Percentiles rank a stretch among this genome's conserved stretches.
Conservation (phyloP, 2,797 vertebrate genomes). For the Catostomus latipinnis region DNA sequence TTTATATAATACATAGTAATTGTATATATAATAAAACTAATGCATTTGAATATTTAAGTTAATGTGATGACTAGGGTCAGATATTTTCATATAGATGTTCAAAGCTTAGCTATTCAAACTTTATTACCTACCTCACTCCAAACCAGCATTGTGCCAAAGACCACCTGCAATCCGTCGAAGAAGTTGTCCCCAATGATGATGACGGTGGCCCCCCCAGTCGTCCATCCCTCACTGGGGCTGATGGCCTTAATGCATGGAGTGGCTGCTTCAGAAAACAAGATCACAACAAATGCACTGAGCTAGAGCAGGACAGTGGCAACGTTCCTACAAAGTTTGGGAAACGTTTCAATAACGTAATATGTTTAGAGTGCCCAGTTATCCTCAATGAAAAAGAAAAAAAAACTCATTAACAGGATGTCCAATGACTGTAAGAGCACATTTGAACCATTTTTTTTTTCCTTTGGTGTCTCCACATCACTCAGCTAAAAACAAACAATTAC, state of each 20-base stretch:
- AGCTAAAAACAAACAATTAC: constrained; percentile 66
- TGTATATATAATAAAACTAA: no score
- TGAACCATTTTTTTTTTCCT: constrained; percentile 21
- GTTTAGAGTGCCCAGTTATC: neutral
- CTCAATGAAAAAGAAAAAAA: constrained; percentile 17
- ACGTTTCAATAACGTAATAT: neutral
- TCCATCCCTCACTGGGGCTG: constrained; percentile 96
- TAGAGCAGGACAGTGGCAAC: neutral
- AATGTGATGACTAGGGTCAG: no score
- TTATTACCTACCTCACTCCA: constrained; percentile 89
- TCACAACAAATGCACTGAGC: constrained; percentile 9
- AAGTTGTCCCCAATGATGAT: constrained; percentile 98
- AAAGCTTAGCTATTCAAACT: neutral
- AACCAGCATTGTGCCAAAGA: constrained; percentile 93
- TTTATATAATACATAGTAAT: no score
- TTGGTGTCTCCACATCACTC: constrained; percentile 64
- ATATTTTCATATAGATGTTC: neutral
- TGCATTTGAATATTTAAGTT: no score
- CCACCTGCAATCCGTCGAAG: constrained; percentile 94
- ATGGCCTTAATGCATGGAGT: constrained; percentile 97
- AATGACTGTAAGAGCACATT: constrained; percentile 51
- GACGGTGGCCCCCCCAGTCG: constrained; percentile 93
- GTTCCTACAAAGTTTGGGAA: constrained; percentile 5
- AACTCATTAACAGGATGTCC: constrained; percentile 43
- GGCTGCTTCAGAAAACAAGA: constrained; percentile 82